Percentiles rank a stretch among this genome's conserved stretches.
Evolutionary conservation across 2,888 invertebrate genomes (phyloP).

Genomic region (Oligia latruncula): DNA sequence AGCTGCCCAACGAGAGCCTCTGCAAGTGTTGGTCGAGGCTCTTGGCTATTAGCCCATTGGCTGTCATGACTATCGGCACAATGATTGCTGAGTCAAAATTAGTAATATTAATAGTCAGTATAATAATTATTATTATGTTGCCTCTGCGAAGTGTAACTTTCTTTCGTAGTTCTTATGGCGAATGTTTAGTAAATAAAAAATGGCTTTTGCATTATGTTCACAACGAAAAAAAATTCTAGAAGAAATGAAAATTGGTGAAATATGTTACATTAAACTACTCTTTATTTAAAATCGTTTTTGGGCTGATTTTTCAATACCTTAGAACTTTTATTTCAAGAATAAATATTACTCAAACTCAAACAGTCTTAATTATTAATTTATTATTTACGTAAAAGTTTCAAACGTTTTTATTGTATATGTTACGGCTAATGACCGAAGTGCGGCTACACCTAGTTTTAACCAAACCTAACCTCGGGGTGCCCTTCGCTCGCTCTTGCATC

Average conservation of each 20-base stretch:
- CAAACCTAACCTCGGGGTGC: no score
- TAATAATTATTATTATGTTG: not conserved
- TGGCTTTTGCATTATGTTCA: not conserved
- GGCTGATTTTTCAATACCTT: not conserved
- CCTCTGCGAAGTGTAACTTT: not conserved
- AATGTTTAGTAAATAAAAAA: not conserved
- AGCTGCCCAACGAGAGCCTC: no score
- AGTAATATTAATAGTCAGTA: no score
- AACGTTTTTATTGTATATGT: not conserved
- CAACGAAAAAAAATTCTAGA: not conserved
- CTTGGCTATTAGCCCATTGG: no score
- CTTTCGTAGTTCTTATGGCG: not conserved
- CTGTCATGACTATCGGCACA: no score
- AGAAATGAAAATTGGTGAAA: not conserved
- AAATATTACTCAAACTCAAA: not conserved
- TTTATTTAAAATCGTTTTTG: not conserved
- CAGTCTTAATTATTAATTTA: not conserved
- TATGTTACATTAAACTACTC: not conserved
- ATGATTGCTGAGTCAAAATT: no score
- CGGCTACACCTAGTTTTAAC: no score
- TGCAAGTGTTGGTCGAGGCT: no score
- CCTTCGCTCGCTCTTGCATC: no score
- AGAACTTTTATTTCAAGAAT: not conserved
- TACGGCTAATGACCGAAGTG: no score
- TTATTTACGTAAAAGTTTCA: not conserved